phyloP scores from a whole-genome alignment of 2,888 invertebrate genomes.

The Isoperla grammatica region DNA sequence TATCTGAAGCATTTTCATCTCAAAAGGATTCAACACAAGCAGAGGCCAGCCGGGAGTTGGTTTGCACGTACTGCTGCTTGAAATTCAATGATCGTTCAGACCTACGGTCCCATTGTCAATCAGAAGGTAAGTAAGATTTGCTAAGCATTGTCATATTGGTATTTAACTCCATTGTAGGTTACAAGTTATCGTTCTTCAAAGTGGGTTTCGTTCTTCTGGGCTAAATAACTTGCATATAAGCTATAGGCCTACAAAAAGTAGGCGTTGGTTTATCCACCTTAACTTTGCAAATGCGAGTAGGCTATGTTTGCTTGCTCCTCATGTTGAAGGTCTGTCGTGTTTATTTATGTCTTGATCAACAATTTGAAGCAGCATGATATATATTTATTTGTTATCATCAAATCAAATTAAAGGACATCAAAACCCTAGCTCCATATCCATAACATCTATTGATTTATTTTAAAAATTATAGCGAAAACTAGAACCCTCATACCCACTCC shows the following conservation, averaged over 20 bases:
- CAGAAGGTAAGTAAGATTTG: slow-evolving; percentile 46
- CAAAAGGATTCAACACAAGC: neutral
- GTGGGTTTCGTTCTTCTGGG: neutral
- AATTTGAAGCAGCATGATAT: no score
- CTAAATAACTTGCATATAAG: neutral
- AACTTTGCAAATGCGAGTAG: no score
- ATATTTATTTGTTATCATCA: slow-evolving; percentile 35
- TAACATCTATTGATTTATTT: no score
- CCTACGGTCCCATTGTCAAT: slow-evolving; percentile 54
- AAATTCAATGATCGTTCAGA: slow-evolving; percentile 51
- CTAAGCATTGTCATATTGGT: neutral
- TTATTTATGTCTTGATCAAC: no score
- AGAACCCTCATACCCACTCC: no score
- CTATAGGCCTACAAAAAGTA: neutral
- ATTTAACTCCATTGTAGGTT: neutral
- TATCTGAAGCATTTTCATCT: no score
- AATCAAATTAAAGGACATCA: no score
- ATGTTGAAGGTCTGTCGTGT: no score
- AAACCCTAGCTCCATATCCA: no score
- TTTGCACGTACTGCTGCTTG: slow-evolving; percentile 55
- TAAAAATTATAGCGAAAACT: no score
- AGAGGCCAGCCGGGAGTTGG: slow-evolving; percentile 35
- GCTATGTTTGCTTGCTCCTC: no score
- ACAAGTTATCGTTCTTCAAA: neutral
- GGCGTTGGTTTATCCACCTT: no score